Conservation (phyloP, 2,113 vertebrate species). For the Petroica traversi region DNA sequence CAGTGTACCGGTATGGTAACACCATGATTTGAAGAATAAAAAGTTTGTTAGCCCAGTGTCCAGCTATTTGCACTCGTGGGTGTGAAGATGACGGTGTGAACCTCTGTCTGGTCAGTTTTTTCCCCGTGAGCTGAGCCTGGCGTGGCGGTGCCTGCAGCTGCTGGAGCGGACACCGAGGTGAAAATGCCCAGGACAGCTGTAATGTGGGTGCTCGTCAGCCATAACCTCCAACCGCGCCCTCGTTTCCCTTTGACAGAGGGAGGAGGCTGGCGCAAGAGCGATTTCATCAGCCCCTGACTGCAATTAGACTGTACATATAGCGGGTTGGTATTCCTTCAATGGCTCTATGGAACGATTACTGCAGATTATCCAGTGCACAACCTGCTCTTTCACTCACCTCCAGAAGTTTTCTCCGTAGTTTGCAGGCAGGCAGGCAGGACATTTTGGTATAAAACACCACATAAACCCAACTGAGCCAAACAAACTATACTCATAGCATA, state of each 20-base stretch:
- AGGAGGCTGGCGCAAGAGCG: background rate
- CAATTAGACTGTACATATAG: background rate
- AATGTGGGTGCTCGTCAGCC: background rate
- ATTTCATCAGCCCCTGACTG: background rate
- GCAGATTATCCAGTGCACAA: background rate
- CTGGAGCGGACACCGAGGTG: background rate
- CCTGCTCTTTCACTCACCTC: background rate
- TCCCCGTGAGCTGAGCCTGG: background rate
- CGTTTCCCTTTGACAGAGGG: background rate
- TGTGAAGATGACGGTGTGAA: background rate
- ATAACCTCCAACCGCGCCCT: background rate
- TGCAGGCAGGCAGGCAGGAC: background rate
- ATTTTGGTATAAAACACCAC: background rate
- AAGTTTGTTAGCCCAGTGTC: background rate
- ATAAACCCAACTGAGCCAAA: background rate
- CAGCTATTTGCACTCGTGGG: background rate
- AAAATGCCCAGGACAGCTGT: background rate
- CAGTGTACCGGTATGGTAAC: background rate
- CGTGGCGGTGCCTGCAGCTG: background rate
- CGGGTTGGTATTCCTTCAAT: background rate
- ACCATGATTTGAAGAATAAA: background rate
- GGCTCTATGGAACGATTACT: accelerated
- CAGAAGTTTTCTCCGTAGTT: background rate
- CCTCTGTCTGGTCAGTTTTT: background rate
- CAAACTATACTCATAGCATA: background rate